Evolutionary conservation across 2,797 vertebrate species (phyloP).

Genomic region (Otolemur crassicaudatus): DNA sequence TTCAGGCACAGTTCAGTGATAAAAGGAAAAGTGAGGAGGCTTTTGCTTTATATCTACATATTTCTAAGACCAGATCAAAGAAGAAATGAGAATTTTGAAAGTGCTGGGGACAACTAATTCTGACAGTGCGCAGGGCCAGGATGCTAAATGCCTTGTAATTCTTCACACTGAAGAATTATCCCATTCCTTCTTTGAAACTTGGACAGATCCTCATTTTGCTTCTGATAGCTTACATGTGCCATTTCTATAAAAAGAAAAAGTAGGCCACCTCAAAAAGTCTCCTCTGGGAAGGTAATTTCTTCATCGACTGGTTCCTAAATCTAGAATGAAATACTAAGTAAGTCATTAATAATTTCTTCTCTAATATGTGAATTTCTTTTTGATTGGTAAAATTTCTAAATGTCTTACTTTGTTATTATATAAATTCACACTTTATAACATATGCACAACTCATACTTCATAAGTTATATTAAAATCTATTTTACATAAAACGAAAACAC

Average conservation of each 20-base stretch:
- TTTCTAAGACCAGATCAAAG: not conserved
- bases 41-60: not conserved
- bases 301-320: not conserved
- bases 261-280: not conserved
- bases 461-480: conserved; percentile 38
- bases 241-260: conserved; percentile 16
- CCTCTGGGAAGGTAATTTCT: not conserved
- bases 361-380: not conserved
- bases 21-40: too few species aligned
- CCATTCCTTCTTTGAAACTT: not conserved
- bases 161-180: not conserved
- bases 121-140: not conserved
- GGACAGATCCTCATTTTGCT: not conserved
- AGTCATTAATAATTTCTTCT: not conserved
- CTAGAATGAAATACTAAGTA: not conserved
- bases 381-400: not conserved
- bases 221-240: not conserved
- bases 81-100: not conserved
- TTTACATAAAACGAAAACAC: conserved; percentile 35
- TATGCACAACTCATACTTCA: not conserved
- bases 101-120: not conserved
- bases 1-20: not conserved
- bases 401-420: not conserved
- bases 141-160: not conserved
- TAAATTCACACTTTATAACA: not conserved